Percentiles rank a stretch among this genome's conserved stretches.
These are phyloP conservation scores for Tenthredo notha DNA, from an alignment of 2,888 invertebrate genomes.

Conservation along the genomic window DNA sequence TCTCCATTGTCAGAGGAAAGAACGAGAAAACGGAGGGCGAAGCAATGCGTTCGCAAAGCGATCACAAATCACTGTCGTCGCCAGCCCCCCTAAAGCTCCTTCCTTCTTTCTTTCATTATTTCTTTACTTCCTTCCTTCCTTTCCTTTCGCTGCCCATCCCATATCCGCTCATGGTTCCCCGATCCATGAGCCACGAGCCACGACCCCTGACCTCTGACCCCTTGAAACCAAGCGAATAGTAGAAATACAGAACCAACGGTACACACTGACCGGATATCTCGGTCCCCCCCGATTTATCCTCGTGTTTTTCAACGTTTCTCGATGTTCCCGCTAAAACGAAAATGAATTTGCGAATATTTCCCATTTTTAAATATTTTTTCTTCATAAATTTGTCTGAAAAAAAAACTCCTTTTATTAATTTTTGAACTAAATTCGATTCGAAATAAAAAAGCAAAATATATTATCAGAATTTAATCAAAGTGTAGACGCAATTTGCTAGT, in stretches of 20 bases:
- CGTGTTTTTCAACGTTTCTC: neutral
- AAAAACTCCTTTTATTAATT: neutral
- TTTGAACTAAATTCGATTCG: neutral
- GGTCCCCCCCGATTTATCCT: conserved; percentile 2
- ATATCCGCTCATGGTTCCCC: conserved; percentile 15
- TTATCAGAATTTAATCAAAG: neutral
- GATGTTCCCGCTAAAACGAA: neutral
- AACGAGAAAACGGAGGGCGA: conserved; percentile 37
- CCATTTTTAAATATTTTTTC: neutral
- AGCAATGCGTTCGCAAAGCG: conserved; percentile 51
- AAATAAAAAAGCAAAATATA: neutral
- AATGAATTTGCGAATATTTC: neutral
- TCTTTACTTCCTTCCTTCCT: neutral
- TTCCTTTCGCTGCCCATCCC: neutral
- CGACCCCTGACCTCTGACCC: conserved; percentile 43
- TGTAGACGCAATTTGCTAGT: neutral
- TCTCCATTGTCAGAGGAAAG: conserved; percentile 29
- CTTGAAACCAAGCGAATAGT: conserved; percentile 35
- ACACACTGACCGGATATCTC: conserved; percentile 23
- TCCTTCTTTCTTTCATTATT: conserved; percentile 6
- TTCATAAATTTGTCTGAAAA: too few species aligned
- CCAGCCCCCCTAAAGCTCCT: conserved; percentile 20
- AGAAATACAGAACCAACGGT: neutral
- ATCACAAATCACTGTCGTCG: conserved; percentile 52
- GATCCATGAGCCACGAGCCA: conserved; percentile 48